Base-by-base conservation (phyloP, 1,140 invertebrate species). In the Drosophila saltans region DNA sequence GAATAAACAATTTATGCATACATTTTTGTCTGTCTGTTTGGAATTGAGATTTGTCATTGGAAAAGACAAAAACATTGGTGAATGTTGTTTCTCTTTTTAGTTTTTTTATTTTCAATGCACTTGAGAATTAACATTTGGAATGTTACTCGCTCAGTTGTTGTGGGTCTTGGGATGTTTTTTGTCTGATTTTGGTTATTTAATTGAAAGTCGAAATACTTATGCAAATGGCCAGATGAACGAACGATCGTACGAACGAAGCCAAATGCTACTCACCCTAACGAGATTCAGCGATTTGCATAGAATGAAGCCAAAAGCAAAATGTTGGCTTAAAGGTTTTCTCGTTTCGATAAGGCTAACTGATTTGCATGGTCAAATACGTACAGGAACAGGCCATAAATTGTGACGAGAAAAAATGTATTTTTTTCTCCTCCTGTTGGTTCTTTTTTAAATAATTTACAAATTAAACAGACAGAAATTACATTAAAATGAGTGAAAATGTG, bases 41-140 rank as follows among this genome's bases (percentile, higher is more conserved):
- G 21, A 52, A 52, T 26, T 52, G 21, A 52, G 45, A 52, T 52
- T 89, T 88, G 83, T 89, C 83, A 88, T 88, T 88, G 83, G 88
- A 79, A 16, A 16, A 16, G 16, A 16, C 16, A 16, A 16, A 16
- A 16, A 45, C 45, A 66, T 81, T 88, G 72, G 63, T 77, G 77
- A 88, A 88, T 88, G 83, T 80, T 88, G 83, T 80, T 79, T 73
- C 21, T 2, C 10, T 28, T 48, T 68, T 74, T 33, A 41, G 9
- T 52, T 69, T 57, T 24, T 16, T 71, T 77, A 7, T 9, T 24
- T 52, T 33, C 60, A 62, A 88, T 88, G 80, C 84, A 88, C 83
- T 88, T 88, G 84, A 84, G 84, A 89, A 89, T 89, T 84, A 81
- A 89, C 84, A 89, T 89, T 90, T 71, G 84, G 85, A 84, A 89